Evolutionary conservation across 2,797 vertebrate species (phyloP), one percentile per base, ranked within the genome.

Genomic region (Microctenopoma lineatum): DNA sequence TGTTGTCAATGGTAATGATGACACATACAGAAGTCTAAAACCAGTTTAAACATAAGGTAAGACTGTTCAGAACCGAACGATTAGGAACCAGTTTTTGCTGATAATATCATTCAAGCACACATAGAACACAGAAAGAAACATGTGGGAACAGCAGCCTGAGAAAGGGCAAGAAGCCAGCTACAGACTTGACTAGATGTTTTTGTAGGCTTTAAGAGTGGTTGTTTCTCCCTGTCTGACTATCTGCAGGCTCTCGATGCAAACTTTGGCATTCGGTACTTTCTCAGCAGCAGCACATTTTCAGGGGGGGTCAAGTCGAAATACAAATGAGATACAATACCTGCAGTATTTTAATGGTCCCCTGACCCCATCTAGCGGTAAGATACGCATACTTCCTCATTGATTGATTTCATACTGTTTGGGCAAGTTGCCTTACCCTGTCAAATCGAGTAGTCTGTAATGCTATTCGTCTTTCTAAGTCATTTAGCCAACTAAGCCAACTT

Each of bases 151-250:
- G 79, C 84, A 87, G 87, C 67, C 70, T 83, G 81, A 81, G 84
- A 89, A 84, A 77, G 74, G 90, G 89, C 89, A 79, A 42, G 15
- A 62, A 80, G 91, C 92, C 93, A 93, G 87, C 88, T 93, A 92
- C 90, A 84, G 47, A 83, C 75, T 63, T 80, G 75, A 85, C 88
- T 87, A 88, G 73, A 87, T 91, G 89, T 91, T 92, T 92, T 92
- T 91, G 85, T 67, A 82, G 66, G 85, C 83, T 77, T 88, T 60
- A 81, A 84, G 90, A 90, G 84, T 91, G 85, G 86, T 85, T 92
- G 76, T 86, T 84, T 87, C 75, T 81, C 73, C 58, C 42, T 59
- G 50, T 76, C 69, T 75, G 34, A 47, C 62, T 67, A 57, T 76
- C 75, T 77, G 64, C 82, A 67, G 71, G 66, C 81, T 81, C 70